phyloP scores from a whole-genome alignment of 2,113 vertebrate species.

The Zosterops hypoxanthus region DNA sequence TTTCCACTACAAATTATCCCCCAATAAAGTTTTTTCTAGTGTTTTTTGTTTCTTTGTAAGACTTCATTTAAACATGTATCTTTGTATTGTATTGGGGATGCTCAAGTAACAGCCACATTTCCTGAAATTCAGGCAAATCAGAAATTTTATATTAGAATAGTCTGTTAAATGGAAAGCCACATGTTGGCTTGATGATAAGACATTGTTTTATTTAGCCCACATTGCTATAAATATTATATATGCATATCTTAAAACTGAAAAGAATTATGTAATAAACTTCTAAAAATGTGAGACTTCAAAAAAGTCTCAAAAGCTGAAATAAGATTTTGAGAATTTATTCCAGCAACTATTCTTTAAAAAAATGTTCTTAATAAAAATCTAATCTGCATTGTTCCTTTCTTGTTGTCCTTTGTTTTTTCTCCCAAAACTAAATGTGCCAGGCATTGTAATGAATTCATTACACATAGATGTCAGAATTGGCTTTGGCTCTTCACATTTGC shows the following conservation, averaged over 20 bases:
- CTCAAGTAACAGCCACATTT: not conserved
- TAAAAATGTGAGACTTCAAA: not conserved
- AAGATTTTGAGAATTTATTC: not conserved
- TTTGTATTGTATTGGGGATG: not conserved
- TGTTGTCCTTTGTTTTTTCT: not conserved
- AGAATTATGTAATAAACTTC: not conserved
- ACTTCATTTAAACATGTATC: not conserved
- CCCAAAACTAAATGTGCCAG: not conserved
- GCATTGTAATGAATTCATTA: conserved; percentile 14
- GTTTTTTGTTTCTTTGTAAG: not conserved
- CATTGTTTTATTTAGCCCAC: not conserved
- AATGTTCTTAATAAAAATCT: not conserved
- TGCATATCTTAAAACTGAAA: not conserved
- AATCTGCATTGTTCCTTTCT: not conserved
- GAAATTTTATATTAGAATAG: not conserved
- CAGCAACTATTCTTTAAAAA: not conserved
- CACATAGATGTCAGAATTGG: conserved; percentile 3
- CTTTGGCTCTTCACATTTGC: conserved; percentile 30
- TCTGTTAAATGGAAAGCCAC: not conserved
- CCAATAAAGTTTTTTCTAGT: not conserved
- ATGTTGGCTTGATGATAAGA: not conserved
- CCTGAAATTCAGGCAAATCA: not conserved
- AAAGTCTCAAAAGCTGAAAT: not conserved
- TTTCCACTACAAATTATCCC: not conserved
- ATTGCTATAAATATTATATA: not conserved